Conservation (phyloP, 1,140 invertebrate species). For the Trichonephila clavata region DNA sequence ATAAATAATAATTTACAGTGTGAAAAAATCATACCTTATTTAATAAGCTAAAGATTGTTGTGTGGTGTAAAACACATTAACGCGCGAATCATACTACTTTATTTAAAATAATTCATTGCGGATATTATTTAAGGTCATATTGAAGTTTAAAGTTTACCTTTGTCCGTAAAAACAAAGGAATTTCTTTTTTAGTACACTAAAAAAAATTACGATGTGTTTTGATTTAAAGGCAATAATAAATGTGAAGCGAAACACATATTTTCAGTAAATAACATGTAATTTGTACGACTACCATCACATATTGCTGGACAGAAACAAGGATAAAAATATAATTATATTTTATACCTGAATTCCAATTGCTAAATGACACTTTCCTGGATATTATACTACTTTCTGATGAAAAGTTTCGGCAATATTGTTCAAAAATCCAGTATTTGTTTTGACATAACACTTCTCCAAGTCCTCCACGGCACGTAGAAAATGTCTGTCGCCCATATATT, state of each 20-base stretch:
- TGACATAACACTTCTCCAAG: constrained; percentile 43
- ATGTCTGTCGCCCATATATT: constrained; percentile 72
- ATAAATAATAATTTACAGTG: no score
- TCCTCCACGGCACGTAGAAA: constrained; percentile 59
- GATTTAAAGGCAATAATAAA: background rate
- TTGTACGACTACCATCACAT: constrained; percentile 52
- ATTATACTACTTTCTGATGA: background rate
- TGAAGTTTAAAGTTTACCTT: background rate
- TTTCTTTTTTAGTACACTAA: background rate
- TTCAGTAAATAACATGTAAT: constrained; percentile 18
- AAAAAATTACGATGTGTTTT: background rate
- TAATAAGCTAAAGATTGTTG: no score
- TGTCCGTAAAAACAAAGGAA: background rate
- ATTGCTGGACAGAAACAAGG: constrained; percentile 15
- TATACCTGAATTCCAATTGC: background rate
- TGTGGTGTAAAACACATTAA: no score
- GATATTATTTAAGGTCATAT: constrained; percentile 12
- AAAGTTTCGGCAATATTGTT: background rate
- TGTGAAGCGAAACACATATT: background rate
- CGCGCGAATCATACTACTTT: background rate
- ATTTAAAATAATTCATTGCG: background rate
- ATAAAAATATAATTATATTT: constrained; percentile 4
- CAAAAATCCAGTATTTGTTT: constrained; percentile 63
- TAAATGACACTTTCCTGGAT: background rate
- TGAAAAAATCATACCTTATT: no score